Conservation (phyloP, 2,797 vertebrate species). For the Coilia nasus region DNA sequence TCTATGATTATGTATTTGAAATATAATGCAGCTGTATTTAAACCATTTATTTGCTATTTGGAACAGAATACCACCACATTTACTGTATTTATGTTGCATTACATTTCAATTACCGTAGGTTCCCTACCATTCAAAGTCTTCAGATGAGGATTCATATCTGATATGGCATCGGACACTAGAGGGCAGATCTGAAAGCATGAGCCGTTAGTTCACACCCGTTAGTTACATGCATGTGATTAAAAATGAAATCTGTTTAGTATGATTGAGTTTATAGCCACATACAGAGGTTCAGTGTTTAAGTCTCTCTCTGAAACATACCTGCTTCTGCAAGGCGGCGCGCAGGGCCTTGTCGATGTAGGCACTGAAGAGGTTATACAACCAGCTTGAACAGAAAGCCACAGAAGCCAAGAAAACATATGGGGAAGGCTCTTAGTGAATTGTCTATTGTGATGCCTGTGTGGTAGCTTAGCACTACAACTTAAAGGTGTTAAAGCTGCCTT, state of each 20-base stretch:
- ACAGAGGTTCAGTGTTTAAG: neutral
- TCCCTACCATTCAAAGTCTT: slow-evolving; percentile 75
- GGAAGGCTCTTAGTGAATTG: neutral
- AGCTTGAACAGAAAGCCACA: slow-evolving; percentile 60
- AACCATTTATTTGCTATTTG: too few relatives aligned
- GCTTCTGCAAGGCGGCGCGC: slow-evolving; percentile 57
- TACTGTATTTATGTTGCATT: neutral
- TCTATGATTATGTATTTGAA: too few relatives aligned
- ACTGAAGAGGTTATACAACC: slow-evolving; percentile 78
- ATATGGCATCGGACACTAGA: slow-evolving; percentile 62
- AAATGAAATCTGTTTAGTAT: slow-evolving; percentile 2
- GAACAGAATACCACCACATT: neutral
- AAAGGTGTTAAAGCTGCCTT: neutral
- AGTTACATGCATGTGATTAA: slow-evolving; percentile 6
- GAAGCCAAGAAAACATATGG: neutral
- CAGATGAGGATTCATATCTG: slow-evolving; percentile 68
- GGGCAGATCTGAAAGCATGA: slow-evolving; percentile 75
- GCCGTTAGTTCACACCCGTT: slow-evolving; percentile 27
- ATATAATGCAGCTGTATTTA: neutral
- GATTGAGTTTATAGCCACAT: slow-evolving; percentile 4
- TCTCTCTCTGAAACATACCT: slow-evolving; percentile 59
- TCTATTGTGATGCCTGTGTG: neutral
- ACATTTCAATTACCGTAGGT: neutral
- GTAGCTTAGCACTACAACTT: neutral
- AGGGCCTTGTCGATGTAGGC: slow-evolving; percentile 63